Base-by-base conservation (phyloP, 2,797 vertebrate species). In the Tauraco hartlaubi region DNA sequence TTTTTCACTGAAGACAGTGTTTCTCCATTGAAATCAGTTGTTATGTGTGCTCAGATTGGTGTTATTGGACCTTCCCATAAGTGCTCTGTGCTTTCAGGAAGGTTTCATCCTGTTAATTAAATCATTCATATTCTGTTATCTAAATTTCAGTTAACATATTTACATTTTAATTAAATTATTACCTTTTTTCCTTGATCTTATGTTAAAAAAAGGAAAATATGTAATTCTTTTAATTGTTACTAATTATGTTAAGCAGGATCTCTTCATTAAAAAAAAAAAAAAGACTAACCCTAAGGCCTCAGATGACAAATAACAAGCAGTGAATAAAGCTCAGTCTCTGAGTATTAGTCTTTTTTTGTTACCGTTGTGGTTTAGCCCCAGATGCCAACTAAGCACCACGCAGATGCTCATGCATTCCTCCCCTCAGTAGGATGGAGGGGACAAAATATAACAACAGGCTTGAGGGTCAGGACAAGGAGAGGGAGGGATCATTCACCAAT, bases 21-120 rank as follows among this genome's bases (percentile, higher is more conserved):
- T 94, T 90, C 35, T 88, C 15, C 41, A 67, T 48, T 91, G 18
- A 75, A 92, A 91, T 79, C 25, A 61, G 33, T 88, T 74, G 58
- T 64, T 94, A 54, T 11, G 9, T 76, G 49, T n/a, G 8, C 59
- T 91, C 61, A 88, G 46, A 72, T 15, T 31, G 23, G 31, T 84
- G 44, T 84, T 94, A 93, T 22, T 92, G 37, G 54, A 49, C 39
- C 20, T 74, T 68, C 31, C 39, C 22, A 16, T 69, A 79, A 75
- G 31, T 52, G 20, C 11, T 62, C 48, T 86, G 35, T 28, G 37
- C 31, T 81, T 92, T 75, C 51, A 93, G 35, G n/a, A 85, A 88
- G n/a, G n/a, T 73, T 92, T 90, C 11, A 56, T 91, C 51, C 33
- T 59, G 9, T 69, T 91, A 95, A 91, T 96, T 93, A 95, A 91